Evolutionary conservation across 2,888 invertebrate genomes (phyloP).

Genomic region (Calameuta idolon): DNA sequence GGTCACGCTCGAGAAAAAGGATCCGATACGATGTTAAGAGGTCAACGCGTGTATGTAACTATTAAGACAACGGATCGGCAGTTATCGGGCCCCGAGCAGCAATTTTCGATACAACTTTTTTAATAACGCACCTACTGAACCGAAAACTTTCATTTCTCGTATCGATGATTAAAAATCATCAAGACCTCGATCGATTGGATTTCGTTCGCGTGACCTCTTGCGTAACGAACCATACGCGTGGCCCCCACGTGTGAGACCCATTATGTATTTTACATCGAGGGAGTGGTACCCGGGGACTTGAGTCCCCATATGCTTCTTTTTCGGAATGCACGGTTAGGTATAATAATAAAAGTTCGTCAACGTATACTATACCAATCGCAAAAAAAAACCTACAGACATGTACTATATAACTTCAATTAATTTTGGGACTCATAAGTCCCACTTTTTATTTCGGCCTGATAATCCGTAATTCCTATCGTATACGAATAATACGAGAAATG

Average conservation of each 20-base stretch:
- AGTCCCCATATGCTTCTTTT: background rate
- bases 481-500: background rate
- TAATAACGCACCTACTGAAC: constrained; percentile 17
- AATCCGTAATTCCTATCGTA: background rate
- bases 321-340: too few species aligned
- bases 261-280: background rate
- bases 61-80: constrained; percentile 15
- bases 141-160: constrained; percentile 19
- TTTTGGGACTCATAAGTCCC: background rate
- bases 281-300: background rate
- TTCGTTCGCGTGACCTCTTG: constrained; percentile 2
- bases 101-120: constrained; percentile 20
- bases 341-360: background rate
- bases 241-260: background rate
- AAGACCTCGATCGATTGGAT: constrained; percentile 21
- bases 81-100: constrained; percentile 7
- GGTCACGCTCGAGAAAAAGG: background rate
- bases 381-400: background rate
- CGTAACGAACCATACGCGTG: constrained; percentile 5
- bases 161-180: constrained; percentile 20
- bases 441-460: background rate
- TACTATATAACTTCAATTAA: background rate
- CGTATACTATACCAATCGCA: background rate
- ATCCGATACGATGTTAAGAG: background rate
- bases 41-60: background rate